phyloP scores from a whole-genome alignment of 2,113 vertebrate genomes.

The Neopipo cinnamomea region DNA sequence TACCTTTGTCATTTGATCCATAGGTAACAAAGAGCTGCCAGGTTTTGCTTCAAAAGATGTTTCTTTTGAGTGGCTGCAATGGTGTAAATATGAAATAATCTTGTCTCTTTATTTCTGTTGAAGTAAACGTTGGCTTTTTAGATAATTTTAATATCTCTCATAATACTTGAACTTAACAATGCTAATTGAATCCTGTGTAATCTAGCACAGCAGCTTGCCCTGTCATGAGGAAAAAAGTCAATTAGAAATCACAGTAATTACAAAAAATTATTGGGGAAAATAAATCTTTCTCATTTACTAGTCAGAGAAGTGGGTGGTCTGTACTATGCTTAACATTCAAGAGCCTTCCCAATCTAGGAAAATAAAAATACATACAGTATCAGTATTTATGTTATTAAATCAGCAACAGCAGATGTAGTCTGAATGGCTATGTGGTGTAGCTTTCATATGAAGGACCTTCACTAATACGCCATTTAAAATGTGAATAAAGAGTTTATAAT shows the following conservation, averaged over 20 bases:
- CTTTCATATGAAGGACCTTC: not conserved
- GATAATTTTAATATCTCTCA: not conserved
- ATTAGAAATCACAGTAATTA: not conserved
- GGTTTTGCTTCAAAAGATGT: not conserved
- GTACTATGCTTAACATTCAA: not conserved
- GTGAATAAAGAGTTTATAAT: not conserved
- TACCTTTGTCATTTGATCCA: not conserved
- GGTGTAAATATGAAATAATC: not conserved
- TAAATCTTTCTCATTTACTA: not conserved
- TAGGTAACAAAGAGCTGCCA: not conserved
- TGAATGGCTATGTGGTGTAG: not conserved
- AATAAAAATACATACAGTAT: not conserved
- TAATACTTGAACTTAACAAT: not conserved
- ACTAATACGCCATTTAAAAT: not conserved
- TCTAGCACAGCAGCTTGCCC: not conserved
- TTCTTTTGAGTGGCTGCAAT: not conserved
- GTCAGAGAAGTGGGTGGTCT: not conserved
- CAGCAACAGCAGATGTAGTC: not conserved
- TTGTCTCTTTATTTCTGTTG: not conserved
- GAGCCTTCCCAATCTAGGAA: not conserved
- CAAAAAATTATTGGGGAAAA: not conserved
- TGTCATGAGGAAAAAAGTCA: not conserved
- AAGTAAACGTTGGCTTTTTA: not conserved
- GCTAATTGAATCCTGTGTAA: not conserved
- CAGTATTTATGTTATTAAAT: not conserved